A percentile compares a stretch with the other conserved stretches of the same genome.
Evolutionary conservation across 2,888 invertebrate genomes (phyloP).

Genomic region (Therioaphis trifolii): DNA sequence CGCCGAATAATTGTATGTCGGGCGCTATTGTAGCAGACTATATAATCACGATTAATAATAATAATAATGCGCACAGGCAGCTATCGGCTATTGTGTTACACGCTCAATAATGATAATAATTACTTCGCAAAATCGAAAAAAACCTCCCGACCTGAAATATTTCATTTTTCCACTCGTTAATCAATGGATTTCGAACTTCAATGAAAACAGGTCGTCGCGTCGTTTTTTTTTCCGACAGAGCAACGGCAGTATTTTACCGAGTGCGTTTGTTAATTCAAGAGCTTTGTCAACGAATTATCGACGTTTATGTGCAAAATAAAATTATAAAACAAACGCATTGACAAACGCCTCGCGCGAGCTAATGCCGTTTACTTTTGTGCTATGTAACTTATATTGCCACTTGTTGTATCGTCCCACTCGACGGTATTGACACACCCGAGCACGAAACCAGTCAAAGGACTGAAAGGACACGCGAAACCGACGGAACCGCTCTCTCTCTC

Average conservation of each 20-base stretch:
- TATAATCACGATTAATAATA: no score
- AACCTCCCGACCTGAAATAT: not conserved
- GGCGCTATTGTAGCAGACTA: no score
- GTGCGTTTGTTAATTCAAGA: slow-evolving; percentile 2
- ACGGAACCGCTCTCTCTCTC: no score
- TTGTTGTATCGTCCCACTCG: not conserved
- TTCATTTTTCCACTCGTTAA: not conserved
- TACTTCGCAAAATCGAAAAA: not conserved
- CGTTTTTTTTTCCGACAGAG: not conserved
- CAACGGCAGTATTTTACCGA: slow-evolving; percentile 9
- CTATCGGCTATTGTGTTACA: no score
- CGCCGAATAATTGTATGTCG: no score
- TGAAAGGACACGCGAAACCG: no score
- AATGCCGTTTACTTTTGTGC: not conserved
- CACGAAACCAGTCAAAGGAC: not conserved
- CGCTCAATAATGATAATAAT: no score
- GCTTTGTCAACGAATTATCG: slow-evolving; percentile 14
- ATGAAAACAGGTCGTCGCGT: not conserved
- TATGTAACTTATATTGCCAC: not conserved
- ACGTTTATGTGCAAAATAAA: not conserved
- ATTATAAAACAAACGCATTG: not conserved
- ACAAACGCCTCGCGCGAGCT: not conserved
- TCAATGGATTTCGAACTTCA: not conserved
- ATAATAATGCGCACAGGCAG: no score
- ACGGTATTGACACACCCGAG: no score